Evolutionary conservation across 1,140 invertebrate species (phyloP), one percentile per base, ranked within the genome.

Genomic region (Antheraea pernyi): DNA sequence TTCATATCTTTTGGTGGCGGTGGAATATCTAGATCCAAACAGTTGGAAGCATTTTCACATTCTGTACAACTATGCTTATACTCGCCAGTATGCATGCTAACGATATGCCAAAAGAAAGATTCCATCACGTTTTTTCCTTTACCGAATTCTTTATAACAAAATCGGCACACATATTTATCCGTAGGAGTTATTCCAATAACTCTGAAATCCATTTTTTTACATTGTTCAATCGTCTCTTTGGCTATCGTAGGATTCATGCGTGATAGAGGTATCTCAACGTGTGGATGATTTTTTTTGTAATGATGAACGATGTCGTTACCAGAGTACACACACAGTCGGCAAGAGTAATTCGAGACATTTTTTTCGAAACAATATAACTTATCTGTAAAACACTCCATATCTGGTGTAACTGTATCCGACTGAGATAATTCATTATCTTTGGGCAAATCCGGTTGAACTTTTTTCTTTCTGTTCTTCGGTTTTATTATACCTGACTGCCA

Each of bases 31-130:
- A 91, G 77, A 63, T 80, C 79, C 66, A 83, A 85, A 63, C 88
- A 91, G 11, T 13, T 53, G 19, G 65, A 68, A 3, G 67, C 72
- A 7, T 83, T 77, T 7, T 63, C 61, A 76, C 96, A 96, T 46
- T 92, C 82, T 8, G 88, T 89, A 85, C 96, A 96, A 4, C 81
- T 77, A 70, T 94, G 94, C 65, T 95, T 92, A 80, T 95, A 96
- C 83, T 97, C 96, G 0, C 96, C 96, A 0, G 96, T 96, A 70
- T 97, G 96, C 62, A 86, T 93, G n/a, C 94, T 94, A 16, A 95
- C 93, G 37, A 93, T 75, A 76, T 97, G 96, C 78, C 95, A 95
- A 77, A 94, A 95, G 75, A 95, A 95, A 13, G 86, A 82, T 77
- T 94, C 89, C 59, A 92, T 71, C 13, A 76, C 71, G 3, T 65